Conservation (phyloP, 1,140 invertebrate genomes). For the Alviniconcha marisindica region DNA sequence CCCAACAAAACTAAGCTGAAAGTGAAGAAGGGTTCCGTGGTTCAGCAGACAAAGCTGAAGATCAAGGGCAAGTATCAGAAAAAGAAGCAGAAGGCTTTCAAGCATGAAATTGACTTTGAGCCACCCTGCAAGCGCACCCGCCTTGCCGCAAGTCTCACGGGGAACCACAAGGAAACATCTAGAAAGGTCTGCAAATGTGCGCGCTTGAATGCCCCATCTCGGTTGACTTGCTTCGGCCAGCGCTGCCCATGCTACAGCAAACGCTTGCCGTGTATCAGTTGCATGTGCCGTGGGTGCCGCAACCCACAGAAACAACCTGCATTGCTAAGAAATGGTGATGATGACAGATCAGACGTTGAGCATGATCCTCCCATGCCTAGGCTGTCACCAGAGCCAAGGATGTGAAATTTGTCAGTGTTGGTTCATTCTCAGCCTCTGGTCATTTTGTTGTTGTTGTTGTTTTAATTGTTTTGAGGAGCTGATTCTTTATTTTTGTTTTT, state of each 20-base stretch:
- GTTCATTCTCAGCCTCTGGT: too few relatives aligned
- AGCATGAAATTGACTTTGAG: slow-evolving; percentile 43
- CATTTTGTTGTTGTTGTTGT: too few relatives aligned
- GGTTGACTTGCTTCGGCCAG: slow-evolving; percentile 94
- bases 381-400: slow-evolving; percentile 44
- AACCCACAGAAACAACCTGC: slow-evolving; percentile 82
- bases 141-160: slow-evolving; percentile 25
- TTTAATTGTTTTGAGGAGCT: neutral
- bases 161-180: slow-evolving; percentile 20
- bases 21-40: slow-evolving; percentile 32
- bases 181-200: slow-evolving; percentile 87
- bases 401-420: slow-evolving; percentile 30
- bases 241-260: slow-evolving; percentile 93
- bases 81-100: slow-evolving; percentile 36
- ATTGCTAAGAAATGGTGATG: slow-evolving; percentile 36
- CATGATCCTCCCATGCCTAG: slow-evolving; percentile 47
- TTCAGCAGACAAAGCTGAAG: slow-evolving; percentile 37
- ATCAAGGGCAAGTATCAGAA: slow-evolving; percentile 44
- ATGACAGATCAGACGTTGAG: slow-evolving; percentile 30
- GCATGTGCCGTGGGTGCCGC: slow-evolving; percentile 92
- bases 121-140: slow-evolving; percentile 44
- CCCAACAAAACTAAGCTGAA: neutral
- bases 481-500: neutral
- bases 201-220: slow-evolving; percentile 92
- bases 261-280: slow-evolving; percentile 88